These are phyloP conservation scores for Chaenogobius annularis DNA, from an alignment of 2,113 vertebrate species.

Conservation along the genomic window DNA sequence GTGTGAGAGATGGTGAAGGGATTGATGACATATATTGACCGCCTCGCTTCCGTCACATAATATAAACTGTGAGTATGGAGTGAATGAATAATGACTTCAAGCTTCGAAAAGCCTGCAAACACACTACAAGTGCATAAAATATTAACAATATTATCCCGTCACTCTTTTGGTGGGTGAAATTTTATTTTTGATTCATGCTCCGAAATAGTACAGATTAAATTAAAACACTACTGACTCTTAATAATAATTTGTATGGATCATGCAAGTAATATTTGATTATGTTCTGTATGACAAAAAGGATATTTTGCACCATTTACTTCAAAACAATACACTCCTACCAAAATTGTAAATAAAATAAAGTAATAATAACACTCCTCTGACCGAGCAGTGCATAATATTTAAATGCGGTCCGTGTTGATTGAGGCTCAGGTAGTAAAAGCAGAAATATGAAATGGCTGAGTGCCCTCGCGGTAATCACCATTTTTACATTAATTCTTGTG, in stretches of 20 bases:
- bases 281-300: not conserved
- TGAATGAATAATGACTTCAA: too few species aligned
- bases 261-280: not conserved
- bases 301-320: not conserved
- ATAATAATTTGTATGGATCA: not conserved
- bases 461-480: constrained; percentile 52
- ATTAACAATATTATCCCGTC: not conserved
- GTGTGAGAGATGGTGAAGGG: too few species aligned
- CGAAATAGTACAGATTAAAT: not conserved
- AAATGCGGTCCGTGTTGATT: constrained; percentile 48
- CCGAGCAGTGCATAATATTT: constrained; percentile 30
- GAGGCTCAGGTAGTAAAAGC: constrained; percentile 34
- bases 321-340: not conserved
- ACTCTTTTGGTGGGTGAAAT: not conserved
- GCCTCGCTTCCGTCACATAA: too few species aligned
- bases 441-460: constrained; percentile 55
- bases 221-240: not conserved
- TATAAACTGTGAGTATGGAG: too few species aligned
- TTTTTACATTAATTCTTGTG: constrained; percentile 64
- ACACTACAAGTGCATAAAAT: too few species aligned
- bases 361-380: constrained; percentile 2
- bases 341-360: not conserved
- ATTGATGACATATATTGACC: too few species aligned
- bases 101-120: too few species aligned
- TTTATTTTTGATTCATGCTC: not conserved